phyloP scores from a whole-genome alignment of 2,113 vertebrate genomes.

The Casuarius casuarius region DNA sequence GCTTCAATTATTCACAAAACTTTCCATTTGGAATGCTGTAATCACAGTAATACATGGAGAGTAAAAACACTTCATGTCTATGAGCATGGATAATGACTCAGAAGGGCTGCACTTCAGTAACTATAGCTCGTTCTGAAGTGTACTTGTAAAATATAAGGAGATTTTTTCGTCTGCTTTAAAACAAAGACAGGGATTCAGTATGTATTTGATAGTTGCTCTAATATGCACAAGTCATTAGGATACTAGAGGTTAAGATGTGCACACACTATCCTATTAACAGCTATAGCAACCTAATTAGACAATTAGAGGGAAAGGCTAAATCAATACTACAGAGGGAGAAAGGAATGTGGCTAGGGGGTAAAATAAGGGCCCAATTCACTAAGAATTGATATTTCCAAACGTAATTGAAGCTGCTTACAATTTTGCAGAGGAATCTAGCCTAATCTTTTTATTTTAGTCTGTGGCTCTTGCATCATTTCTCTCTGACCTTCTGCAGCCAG shows the following conservation, averaged over 20 bases:
- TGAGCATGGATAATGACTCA: background rate
- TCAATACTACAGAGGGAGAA: slow-evolving; percentile 70
- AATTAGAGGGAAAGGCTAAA: slow-evolving; percentile 79
- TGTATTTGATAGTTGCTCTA: slow-evolving; percentile 68
- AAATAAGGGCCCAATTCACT: slow-evolving; percentile 80
- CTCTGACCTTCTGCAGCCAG: background rate
- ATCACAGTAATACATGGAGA: slow-evolving; percentile 18
- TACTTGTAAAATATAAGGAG: slow-evolving; percentile 47
- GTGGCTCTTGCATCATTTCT: background rate
- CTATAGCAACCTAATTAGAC: slow-evolving; percentile 83
- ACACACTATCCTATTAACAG: slow-evolving; percentile 76
- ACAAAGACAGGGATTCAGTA: slow-evolving; percentile 74
- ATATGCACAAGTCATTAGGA: slow-evolving; percentile 65
- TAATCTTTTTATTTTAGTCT: background rate
- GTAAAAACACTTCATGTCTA: slow-evolving; percentile 18
- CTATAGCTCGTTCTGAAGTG: background rate
- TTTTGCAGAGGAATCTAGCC: slow-evolving; percentile 14
- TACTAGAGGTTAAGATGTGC: slow-evolving; percentile 75
- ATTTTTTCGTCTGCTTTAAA: slow-evolving; percentile 61
- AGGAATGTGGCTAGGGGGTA: slow-evolving; percentile 35
- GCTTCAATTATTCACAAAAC: background rate
- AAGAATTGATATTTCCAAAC: slow-evolving; percentile 67
- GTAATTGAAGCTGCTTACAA: slow-evolving; percentile 17
- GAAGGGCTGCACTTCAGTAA: slow-evolving; percentile 32
- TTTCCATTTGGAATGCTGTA: slow-evolving; percentile 26